Evolutionary conservation across 1,140 invertebrate genomes (phyloP).

Genomic region (Drosophila lini): DNA sequence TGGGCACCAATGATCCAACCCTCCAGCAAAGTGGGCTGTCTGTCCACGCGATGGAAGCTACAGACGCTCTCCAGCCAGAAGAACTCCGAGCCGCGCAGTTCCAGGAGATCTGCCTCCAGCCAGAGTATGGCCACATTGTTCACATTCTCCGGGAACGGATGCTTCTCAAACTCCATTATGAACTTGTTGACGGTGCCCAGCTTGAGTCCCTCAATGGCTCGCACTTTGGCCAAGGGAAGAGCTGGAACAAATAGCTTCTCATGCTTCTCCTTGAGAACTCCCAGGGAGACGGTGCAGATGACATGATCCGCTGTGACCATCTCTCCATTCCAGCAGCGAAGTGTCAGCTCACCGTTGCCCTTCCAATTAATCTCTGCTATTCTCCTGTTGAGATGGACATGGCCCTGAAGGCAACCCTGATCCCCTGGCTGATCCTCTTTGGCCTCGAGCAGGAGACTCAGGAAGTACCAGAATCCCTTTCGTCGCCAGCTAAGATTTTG

Average conservation of each 20-base stretch:
- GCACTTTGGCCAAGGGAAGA: slow-evolving; percentile 86
- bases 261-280: slow-evolving; percentile 88
- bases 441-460: slow-evolving; percentile 86
- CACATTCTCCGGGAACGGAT: slow-evolving; percentile 87
- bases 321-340: slow-evolving; percentile 87
- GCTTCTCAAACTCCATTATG: slow-evolving; percentile 88
- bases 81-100: slow-evolving; percentile 60
- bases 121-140: slow-evolving; percentile 85
- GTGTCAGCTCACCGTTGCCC: slow-evolving; percentile 43
- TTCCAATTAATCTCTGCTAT: slow-evolving; percentile 85
- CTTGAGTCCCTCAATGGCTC: slow-evolving; percentile 88
- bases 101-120: slow-evolving; percentile 84
- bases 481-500: slow-evolving; percentile 87
- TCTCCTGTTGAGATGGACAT: slow-evolving; percentile 85
- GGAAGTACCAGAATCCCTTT: slow-evolving; percentile 86
- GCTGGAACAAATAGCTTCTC: slow-evolving; percentile 87
- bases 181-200: slow-evolving; percentile 91
- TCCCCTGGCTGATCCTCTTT: slow-evolving; percentile 27
- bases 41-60: slow-evolving; percentile 87
- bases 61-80: slow-evolving; percentile 88
- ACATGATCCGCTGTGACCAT: slow-evolving; percentile 87
- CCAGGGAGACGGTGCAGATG: slow-evolving; percentile 89
- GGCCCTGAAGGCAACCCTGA: slow-evolving; percentile 61
- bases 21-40: slow-evolving; percentile 88
- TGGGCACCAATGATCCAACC: slow-evolving; percentile 87